These are phyloP conservation scores for Ambastaia sidthimunki DNA, from an alignment of 2,797 vertebrate species.

Conservation along the genomic window DNA sequence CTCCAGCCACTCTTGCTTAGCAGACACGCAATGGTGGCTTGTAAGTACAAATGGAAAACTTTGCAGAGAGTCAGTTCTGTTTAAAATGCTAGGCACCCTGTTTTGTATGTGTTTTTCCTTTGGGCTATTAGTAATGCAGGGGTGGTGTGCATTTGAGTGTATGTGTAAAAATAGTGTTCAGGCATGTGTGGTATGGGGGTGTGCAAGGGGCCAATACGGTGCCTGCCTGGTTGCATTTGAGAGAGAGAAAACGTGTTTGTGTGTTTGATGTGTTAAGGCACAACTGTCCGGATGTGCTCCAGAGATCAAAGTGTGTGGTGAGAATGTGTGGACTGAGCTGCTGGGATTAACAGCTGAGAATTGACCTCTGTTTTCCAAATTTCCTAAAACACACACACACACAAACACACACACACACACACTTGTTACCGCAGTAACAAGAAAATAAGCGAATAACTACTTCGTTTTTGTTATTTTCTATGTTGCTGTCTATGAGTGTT, in stretches of 20 bases:
- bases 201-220: conserved; percentile 40
- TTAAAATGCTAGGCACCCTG: conserved; percentile 8
- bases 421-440: background rate
- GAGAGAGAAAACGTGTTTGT: conserved; percentile 51
- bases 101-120: conserved; percentile 41
- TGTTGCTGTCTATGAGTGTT: conserved; percentile 5
- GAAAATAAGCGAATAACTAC: background rate
- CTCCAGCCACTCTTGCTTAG: background rate
- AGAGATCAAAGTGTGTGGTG: conserved; percentile 78
- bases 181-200: conserved; percentile 57
- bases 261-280: conserved; percentile 65
- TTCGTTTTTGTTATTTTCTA: conserved; percentile 9
- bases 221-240: conserved; percentile 45
- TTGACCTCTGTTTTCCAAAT: conserved; percentile 77
- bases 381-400: conserved; percentile 60
- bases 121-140: conserved; percentile 27
- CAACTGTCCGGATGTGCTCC: conserved; percentile 74
- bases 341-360: conserved; percentile 78
- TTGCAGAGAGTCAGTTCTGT: conserved; percentile 11
- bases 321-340: conserved; percentile 76
- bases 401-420: background rate
- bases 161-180: conserved; percentile 59
- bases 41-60: conserved; percentile 7
- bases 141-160: conserved; percentile 24
- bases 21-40: background rate